Evolutionary conservation across 2,797 vertebrate species (phyloP), one percentile per base, ranked within the genome.

Genomic region (Chelmon rostratus): DNA sequence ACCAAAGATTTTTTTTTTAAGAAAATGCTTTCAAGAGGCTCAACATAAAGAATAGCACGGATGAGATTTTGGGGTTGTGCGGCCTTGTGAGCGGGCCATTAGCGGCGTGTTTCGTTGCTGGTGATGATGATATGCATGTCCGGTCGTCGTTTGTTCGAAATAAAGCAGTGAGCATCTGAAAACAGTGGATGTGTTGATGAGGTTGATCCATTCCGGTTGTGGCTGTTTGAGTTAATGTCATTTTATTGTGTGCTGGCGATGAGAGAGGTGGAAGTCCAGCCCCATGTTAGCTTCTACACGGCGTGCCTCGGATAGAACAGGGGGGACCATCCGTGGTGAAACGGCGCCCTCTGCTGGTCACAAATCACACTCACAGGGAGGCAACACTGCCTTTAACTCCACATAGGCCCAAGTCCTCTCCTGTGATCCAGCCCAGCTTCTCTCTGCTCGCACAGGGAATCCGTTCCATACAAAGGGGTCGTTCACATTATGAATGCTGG

Each of bases 401-500:
- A 81, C 82, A 77, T 44, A 74, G 57, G 78, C 74, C 80, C 66
- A 18, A 79, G 76, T 78, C 72, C 72, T 50, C 38, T 84, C 69
- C 78, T 69, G 65, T 79, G 68, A 84, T 82, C 83, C 74, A 50
- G 63, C 76, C 84, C 70, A 71, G 63, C 56, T 56, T 66, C 56
- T 69, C 63, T 74, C 71, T 73, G 76, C 62, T 85, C 77, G 68
- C 69, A 71, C 75, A 72, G 87, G 80, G 83, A 85, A 82, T 88
- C 83, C 74, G 56, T 74, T 91, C 85, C 79, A 44, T 76, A 86
- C 76, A 79, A 73, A 50, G 84, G 84, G 90, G 91, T 88, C 90
- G 90, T 95, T 96, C 95, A 96, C 95, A 96, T 96, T 96, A 93
- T 94, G 86, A 93, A 91, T 88, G 92, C 92, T 90, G 86, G 77